Evolutionary conservation across 2,113 vertebrate genomes (phyloP), one percentile per base, ranked within the genome.

Genomic region (Sminthopsis crassicaudata): DNA sequence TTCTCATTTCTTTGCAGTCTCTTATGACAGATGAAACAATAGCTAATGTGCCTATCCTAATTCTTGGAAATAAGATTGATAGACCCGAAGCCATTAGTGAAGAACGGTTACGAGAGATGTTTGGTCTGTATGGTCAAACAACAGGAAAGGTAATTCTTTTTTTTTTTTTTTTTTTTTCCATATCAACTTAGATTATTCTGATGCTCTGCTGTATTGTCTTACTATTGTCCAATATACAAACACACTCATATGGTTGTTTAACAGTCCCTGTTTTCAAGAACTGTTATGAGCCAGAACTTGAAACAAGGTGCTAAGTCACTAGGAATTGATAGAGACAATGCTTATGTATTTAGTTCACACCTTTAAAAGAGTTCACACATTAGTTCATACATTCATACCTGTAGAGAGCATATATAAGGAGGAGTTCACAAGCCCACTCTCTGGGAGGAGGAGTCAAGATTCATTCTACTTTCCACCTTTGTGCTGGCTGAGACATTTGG

Each of bases 21-120:
- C 98, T 99, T 98, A 99, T 99, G 99, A 99, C 99, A 97, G 99
- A 99, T 95, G 99, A 99, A 98, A 99, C 99, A 95, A 99, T 99
- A 92, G 99, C 99, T 98, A 99, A 99, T 11, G 99, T 99, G 98
- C 99, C 99, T 98, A 99, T 99, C 97, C 98, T 99, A 93, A 99
- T 99, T 98, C 99, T 99, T 97, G 99, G 99, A 90, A 99, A 99
- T 98, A 99, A 99, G 98, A 99, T 99, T 54, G 99, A 99, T 98
- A 99, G 99, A 98, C 98, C 98, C 92, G 99, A 99, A 97, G 99
- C 99, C 97, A 99, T 99, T 98, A 99, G 99, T 76, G 99, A 99
- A 98, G 99, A 99, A 98, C 98, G 96, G 96, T 98, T 99, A 98
- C 98, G 99, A 92, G 99, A 99, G 96, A 30, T 98, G 0, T 99